A percentile compares a stretch with the other conserved stretches of the same genome.
These are phyloP conservation scores for Formicarius rufipectus DNA, from an alignment of 2,113 vertebrate genomes.

Conservation along the genomic window DNA sequence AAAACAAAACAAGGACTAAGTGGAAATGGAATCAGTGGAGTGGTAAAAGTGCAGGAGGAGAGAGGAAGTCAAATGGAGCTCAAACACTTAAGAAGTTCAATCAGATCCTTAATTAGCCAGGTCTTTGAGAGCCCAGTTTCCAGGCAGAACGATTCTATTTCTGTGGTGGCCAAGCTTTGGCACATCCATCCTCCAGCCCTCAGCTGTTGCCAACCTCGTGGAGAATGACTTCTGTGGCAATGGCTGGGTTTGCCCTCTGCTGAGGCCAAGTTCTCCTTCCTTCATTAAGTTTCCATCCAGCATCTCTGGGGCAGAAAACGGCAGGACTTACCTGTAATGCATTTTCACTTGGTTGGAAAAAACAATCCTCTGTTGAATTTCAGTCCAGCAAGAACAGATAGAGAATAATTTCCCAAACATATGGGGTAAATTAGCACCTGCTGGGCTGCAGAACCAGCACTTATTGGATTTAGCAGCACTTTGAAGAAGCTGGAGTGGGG, in stretches of 20 bases:
- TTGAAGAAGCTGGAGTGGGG: background rate
- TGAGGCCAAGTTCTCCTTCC: background rate
- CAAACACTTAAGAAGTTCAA: background rate
- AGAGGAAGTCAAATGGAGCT: background rate
- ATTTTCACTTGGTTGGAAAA: background rate
- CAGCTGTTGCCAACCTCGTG: background rate
- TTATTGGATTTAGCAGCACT: background rate
- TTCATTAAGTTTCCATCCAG: background rate
- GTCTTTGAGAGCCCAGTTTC: background rate
- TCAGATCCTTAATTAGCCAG: background rate
- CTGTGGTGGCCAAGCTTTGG: background rate
- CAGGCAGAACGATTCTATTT: background rate
- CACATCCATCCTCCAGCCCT: background rate
- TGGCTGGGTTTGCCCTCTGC: background rate
- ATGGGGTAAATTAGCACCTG: background rate
- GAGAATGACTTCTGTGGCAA: background rate
- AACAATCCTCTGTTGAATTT: background rate
- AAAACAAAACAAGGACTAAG: background rate
- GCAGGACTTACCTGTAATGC: background rate
- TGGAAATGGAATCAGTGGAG: background rate
- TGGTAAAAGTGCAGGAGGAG: background rate
- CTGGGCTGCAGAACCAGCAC: background rate
- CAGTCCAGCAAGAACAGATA: background rate
- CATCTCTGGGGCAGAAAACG: background rate
- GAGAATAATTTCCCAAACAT: background rate